A percentile compares a stretch with the other conserved stretches of the same genome.
These are phyloP conservation scores for Champsocephalus gunnari DNA, from an alignment of 2,797 vertebrate genomes.

Conservation along the genomic window DNA sequence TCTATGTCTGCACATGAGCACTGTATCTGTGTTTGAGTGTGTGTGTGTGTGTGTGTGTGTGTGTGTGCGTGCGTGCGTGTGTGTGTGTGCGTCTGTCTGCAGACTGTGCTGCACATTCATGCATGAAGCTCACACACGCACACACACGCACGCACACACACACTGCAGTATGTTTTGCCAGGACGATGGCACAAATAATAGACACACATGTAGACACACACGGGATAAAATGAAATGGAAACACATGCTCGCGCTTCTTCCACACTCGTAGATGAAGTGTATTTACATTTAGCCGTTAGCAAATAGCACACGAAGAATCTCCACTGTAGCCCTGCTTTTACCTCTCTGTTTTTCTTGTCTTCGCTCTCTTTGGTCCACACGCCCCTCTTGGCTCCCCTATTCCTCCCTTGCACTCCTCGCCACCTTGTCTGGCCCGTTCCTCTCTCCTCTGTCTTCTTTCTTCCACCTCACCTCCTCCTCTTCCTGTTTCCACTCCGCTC, in stretches of 20 bases:
- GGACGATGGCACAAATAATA: slow-evolving; percentile 48
- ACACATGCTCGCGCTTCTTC: slow-evolving; percentile 27
- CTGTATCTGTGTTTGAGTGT: neutral
- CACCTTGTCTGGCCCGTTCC: slow-evolving; percentile 72
- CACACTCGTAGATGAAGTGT: slow-evolving; percentile 46
- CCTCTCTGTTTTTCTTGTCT: slow-evolving; percentile 53
- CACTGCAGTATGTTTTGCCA: slow-evolving; percentile 70
- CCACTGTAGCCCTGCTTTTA: slow-evolving; percentile 56
- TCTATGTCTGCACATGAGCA: slow-evolving; percentile 47
- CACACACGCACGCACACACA: slow-evolving; percentile 58
- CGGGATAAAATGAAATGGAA: slow-evolving; percentile 5
- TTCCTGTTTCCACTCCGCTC: slow-evolving; percentile 83
- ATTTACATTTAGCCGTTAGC: slow-evolving; percentile 52
- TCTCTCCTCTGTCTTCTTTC: slow-evolving; percentile 78
- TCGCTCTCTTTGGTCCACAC: slow-evolving; percentile 64
- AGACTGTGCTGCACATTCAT: no score
- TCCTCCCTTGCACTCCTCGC: slow-evolving; percentile 78
- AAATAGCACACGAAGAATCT: slow-evolving; percentile 35
- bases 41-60: slow-evolving; percentile 1
- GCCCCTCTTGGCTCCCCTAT: slow-evolving; percentile 73
- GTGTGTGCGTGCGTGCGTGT: no score
- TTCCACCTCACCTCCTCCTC: slow-evolving; percentile 75
- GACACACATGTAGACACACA: slow-evolving; percentile 33
- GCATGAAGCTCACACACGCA: no score
- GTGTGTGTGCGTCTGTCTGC: no score